Percentiles rank a stretch among this genome's conserved stretches.
Evolutionary conservation across 2,113 vertebrate species (phyloP).

Genomic region (Indicator maculatus): DNA sequence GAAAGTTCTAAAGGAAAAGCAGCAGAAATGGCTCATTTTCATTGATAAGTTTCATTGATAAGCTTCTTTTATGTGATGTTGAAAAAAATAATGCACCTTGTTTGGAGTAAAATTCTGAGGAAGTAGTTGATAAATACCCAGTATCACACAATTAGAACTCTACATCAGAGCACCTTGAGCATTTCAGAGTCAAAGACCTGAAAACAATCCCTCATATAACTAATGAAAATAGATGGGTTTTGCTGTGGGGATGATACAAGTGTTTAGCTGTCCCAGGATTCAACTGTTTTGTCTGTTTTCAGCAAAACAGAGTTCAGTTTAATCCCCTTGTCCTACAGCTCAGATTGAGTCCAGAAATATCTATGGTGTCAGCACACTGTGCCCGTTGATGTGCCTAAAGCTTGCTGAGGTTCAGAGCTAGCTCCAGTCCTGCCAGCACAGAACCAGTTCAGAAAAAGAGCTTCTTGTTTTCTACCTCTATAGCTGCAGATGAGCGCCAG

Average conservation of each 20-base stretch:
- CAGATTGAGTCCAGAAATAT: neutral
- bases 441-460: neutral
- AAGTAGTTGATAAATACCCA: neutral
- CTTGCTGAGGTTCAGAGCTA: neutral
- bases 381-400: neutral
- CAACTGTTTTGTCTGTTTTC: neutral
- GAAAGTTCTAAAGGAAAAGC: conserved; percentile 15
- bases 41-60: conserved; percentile 28
- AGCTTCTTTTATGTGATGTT: neutral
- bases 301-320: neutral
- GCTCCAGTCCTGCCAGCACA: neutral
- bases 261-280: neutral
- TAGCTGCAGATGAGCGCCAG: neutral
- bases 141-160: neutral
- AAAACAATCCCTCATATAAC: neutral
- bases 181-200: neutral
- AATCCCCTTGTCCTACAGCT: neutral
- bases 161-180: neutral
- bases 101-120: conserved; percentile 17
- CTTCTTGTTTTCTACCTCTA: neutral
- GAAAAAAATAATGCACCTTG: neutral
- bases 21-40: neutral
- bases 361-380: neutral
- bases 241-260: neutral
- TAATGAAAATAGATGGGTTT: neutral